A percentile compares a stretch with the other conserved stretches of the same genome.
Conservation (phyloP, 2,113 vertebrate genomes). For the Lamprotornis superbus region DNA sequence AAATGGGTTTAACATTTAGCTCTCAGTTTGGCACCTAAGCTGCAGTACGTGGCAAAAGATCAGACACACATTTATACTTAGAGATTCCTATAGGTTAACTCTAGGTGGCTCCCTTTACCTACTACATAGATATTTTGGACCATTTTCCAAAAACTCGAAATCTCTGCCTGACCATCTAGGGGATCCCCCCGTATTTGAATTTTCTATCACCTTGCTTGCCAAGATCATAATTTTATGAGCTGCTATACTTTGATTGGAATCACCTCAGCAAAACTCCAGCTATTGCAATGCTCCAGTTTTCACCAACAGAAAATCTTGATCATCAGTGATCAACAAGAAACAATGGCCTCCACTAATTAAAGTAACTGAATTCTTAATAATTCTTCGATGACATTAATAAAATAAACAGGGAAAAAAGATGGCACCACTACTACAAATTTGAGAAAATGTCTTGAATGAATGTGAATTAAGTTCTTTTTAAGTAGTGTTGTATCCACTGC, state of each 20-base stretch:
- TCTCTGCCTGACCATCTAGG: not conserved
- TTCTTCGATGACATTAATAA: not conserved
- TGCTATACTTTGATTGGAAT: not conserved
- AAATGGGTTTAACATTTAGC: not conserved
- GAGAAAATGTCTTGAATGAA: not conserved
- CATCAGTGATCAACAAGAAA: not conserved
- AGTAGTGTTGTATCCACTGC: not conserved
- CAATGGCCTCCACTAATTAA: not conserved
- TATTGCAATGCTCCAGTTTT: not conserved
- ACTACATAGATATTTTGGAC: not conserved
- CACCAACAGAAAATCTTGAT: not conserved
- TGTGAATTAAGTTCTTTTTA: not conserved
- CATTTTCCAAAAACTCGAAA: not conserved
- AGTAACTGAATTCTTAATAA: not conserved
- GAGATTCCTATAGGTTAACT: slow-evolving; percentile 15
- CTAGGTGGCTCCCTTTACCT: slow-evolving; percentile 59
- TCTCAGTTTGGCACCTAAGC: not conserved
- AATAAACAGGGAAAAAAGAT: not conserved
- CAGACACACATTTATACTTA: not conserved
- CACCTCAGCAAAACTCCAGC: not conserved
- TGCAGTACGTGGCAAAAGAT: not conserved
- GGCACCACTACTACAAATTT: not conserved
- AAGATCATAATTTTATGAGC: not conserved
- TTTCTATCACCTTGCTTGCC: not conserved
- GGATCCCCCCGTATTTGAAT: not conserved